Conservation (phyloP, 2,888 invertebrate genomes). For the Dryobotodes eremita region DNA sequence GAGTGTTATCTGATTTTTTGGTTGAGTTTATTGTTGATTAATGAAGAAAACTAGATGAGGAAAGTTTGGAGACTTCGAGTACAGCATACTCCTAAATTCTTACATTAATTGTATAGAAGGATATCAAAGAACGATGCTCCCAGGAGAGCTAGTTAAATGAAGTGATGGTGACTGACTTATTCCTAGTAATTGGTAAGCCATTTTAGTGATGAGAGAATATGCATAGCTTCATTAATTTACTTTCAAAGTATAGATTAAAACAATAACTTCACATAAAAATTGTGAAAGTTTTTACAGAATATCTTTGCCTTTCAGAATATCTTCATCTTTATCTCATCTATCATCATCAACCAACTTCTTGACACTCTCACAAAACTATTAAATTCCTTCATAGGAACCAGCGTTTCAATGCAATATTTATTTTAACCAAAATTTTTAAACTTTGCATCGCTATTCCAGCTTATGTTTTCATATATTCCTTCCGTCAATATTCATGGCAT, state of each 20-base stretch:
- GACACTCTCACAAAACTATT: slow-evolving; percentile 7
- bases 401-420: slow-evolving; percentile 4
- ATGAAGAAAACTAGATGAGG: background rate
- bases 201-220: slow-evolving; percentile 21
- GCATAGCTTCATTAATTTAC: background rate
- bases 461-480: slow-evolving; percentile 4
- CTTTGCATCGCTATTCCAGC: background rate
- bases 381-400: slow-evolving; percentile 50
- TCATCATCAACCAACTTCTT: background rate
- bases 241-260: background rate
- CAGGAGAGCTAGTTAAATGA: background rate
- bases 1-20: background rate
- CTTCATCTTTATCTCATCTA: background rate
- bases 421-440: slow-evolving; percentile 1
- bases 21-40: background rate
- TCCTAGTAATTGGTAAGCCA: slow-evolving; percentile 10
- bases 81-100: background rate
- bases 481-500: slow-evolving; percentile 21
- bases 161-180: background rate
- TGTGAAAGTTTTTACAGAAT: background rate
- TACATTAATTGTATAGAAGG: slow-evolving; percentile 24
- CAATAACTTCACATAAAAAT: background rate
- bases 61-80: background rate
- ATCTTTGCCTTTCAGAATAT: background rate
- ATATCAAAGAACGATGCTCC: background rate